Evolutionary conservation across 2,797 vertebrate species (phyloP).

Genomic region (Fistularia commersonii): DNA sequence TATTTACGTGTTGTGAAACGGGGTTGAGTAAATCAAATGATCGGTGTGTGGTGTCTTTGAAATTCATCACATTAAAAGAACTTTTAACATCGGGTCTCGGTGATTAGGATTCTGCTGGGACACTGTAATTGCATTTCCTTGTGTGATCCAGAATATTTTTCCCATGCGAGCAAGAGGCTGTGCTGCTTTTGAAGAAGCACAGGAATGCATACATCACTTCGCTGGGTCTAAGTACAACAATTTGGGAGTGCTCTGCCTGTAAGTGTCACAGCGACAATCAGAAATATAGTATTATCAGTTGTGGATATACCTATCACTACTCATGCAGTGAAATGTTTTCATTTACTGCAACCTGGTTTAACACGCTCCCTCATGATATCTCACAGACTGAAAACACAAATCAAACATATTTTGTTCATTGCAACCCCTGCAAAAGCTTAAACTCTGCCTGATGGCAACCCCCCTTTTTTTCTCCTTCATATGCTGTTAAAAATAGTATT

Average conservation of each 20-base stretch:
- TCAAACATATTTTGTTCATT: conserved; percentile 9
- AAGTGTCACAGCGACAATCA: not conserved
- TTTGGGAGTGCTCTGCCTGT: conserved; percentile 1
- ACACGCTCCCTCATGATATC: conserved; percentile 1
- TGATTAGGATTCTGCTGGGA: conserved; percentile 68
- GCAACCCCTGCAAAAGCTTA: not conserved
- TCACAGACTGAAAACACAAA: not conserved
- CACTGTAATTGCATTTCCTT: conserved; percentile 58
- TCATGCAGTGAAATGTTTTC: conserved; percentile 2
- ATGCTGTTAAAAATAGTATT: conserved; percentile 11
- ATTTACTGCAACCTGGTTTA: not conserved
- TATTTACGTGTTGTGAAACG: conserved; percentile 64
- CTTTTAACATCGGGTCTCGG: conserved; percentile 58
- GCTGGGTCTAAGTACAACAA: too few species aligned
- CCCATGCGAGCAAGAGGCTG: not conserved
- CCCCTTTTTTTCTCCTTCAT: not conserved
- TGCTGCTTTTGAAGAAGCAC: not conserved
- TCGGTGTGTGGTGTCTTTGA: conserved; percentile 63
- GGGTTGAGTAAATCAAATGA: conserved; percentile 57
- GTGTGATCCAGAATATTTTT: not conserved
- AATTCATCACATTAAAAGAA: conserved; percentile 63
- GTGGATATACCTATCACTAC: conserved; percentile 12
- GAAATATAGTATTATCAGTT: conserved; percentile 17
- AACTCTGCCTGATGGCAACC: not conserved
- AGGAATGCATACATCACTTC: too few species aligned